phyloP scores from a whole-genome alignment of 92 coral and sea anemone genomes.

The Desmophyllum pertusum region DNA sequence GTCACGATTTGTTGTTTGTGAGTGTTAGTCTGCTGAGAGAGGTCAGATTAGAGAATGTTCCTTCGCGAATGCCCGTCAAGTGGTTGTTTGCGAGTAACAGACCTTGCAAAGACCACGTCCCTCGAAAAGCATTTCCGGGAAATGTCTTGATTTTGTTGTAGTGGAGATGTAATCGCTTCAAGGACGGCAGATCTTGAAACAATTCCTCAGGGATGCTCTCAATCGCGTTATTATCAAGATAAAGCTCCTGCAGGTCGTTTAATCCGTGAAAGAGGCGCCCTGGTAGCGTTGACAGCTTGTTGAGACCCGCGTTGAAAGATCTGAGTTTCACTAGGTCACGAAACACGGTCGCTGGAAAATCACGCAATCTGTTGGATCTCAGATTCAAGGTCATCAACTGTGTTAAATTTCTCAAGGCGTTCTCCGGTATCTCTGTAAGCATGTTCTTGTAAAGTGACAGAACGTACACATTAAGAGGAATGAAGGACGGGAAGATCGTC shows the following conservation, averaged over 20 bases:
- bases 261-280: slow-evolving; percentile 78
- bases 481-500: slow-evolving; percentile 66
- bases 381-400: slow-evolving; percentile 72
- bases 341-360: slow-evolving; percentile 79
- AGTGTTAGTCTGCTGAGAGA: slow-evolving; percentile 67
- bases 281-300: slow-evolving; percentile 77
- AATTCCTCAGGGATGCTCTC: slow-evolving; percentile 72
- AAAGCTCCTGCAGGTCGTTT: slow-evolving; percentile 71
- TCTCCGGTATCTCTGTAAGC: slow-evolving; percentile 68
- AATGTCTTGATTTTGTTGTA: slow-evolving; percentile 71
- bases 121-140: slow-evolving; percentile 70
- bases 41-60: slow-evolving; percentile 58
- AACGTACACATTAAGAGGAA: slow-evolving; percentile 69
- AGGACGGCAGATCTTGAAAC: slow-evolving; percentile 75
- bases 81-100: slow-evolving; percentile 71
- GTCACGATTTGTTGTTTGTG: slow-evolving; percentile 69
- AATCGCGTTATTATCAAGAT: slow-evolving; percentile 79
- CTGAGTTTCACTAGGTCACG: slow-evolving; percentile 76
- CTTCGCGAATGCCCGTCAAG: slow-evolving; percentile 64
- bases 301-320: slow-evolving; percentile 82
- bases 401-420: slow-evolving; percentile 76
- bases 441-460: slow-evolving; percentile 76
- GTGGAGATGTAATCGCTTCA: slow-evolving; percentile 77
- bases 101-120: slow-evolving; percentile 66
- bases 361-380: slow-evolving; percentile 69